phyloP scores from a whole-genome alignment of 2,888 invertebrate species.

The Pristionchus mayeri region DNA sequence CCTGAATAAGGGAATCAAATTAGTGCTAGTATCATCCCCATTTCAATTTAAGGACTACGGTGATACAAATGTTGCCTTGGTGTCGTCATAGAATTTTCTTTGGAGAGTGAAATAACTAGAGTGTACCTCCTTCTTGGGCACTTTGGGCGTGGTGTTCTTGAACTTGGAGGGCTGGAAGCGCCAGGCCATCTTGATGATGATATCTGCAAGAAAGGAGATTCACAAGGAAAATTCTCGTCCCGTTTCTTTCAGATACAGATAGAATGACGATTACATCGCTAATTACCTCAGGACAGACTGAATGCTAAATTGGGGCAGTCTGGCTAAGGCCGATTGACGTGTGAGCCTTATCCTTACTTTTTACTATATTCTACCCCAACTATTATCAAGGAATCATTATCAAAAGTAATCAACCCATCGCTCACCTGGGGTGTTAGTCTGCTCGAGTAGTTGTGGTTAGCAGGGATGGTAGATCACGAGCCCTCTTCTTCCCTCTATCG shows the following conservation, averaged over 20 bases:
- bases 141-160: constrained; percentile 96
- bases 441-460: constrained; percentile 33
- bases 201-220: background rate
- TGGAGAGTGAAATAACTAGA: background rate
- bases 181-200: constrained; percentile 75
- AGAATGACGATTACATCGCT: too few species aligned
- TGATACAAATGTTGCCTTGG: background rate
- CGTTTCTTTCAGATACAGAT: too few species aligned
- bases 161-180: constrained; percentile 97
- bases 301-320: too few species aligned
- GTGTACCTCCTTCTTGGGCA: constrained; percentile 88
- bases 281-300: too few species aligned
- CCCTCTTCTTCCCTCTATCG: constrained; percentile 1
- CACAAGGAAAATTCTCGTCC: too few species aligned
- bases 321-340: too few species aligned
- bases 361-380: background rate
- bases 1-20: constrained; percentile 79
- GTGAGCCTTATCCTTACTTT: too few species aligned
- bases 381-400: background rate
- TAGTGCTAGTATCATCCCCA: too few species aligned
- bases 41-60: too few species aligned
- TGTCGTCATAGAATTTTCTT: background rate
- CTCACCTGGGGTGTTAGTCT: constrained; percentile 33
- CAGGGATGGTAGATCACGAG: background rate
- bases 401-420: background rate